Evolutionary conservation across 2,113 vertebrate species (phyloP).

Genomic region (Smithornis capensis): DNA sequence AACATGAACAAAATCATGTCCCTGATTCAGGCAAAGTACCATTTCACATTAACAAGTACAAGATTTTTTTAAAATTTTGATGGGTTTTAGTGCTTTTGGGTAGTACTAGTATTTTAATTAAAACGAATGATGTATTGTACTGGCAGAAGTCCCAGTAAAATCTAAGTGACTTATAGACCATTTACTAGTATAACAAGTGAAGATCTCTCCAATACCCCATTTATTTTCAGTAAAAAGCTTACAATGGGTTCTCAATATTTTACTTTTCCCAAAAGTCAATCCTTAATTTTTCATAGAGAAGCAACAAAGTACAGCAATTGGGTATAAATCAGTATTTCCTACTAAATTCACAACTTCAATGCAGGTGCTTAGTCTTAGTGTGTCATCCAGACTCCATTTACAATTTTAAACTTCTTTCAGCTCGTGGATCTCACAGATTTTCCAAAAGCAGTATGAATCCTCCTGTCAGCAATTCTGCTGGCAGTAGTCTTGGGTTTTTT

Average conservation of each 20-base stretch:
- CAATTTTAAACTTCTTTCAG: not conserved
- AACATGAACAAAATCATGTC: not conserved
- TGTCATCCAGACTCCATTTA: not conserved
- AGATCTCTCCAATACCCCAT: conserved; percentile 48
- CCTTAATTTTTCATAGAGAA: conserved; percentile 37
- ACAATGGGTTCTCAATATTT: conserved; percentile 47
- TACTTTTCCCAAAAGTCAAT: conserved; percentile 40
- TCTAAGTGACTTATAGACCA: conserved; percentile 56
- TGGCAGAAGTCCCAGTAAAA: conserved; percentile 55
- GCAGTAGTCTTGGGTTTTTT: not conserved
- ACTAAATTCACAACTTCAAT: not conserved
- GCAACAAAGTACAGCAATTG: not conserved
- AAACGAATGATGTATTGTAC: conserved; percentile 48
- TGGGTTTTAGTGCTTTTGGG: conserved; percentile 42
- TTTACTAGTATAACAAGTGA: conserved; percentile 50
- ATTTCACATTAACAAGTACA: not conserved
- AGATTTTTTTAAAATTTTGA: not conserved
- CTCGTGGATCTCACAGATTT: not conserved
- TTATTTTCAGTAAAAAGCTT: conserved; percentile 55
- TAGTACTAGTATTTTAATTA: conserved; percentile 55
- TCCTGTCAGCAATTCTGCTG: not conserved
- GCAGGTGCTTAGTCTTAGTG: not conserved
- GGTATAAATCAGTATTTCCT: conserved; percentile 36
- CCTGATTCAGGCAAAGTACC: not conserved
- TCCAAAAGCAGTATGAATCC: conserved; percentile 23